Evolutionary conservation across 1,140 invertebrate species (phyloP).

Genomic region (Neomicropteryx cornuta): DNA sequence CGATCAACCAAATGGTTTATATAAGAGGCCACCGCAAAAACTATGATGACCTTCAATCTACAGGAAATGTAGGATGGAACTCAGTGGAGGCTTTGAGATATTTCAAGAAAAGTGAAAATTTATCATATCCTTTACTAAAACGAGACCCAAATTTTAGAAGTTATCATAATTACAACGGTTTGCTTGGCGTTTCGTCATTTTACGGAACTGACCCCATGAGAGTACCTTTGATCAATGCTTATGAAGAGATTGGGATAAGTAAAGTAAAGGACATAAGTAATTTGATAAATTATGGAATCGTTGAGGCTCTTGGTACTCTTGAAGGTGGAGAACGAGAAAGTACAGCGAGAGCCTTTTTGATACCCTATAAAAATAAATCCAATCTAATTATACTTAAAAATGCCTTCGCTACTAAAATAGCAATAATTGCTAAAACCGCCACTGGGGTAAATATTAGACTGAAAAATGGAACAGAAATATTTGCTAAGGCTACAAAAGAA

Average conservation of each 20-base stretch:
- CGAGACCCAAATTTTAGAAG: slow-evolving; percentile 11
- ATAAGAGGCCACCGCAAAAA: slow-evolving; percentile 50
- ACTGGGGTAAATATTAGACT: slow-evolving; percentile 25
- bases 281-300: slow-evolving; percentile 25
- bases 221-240: too few relatives aligned
- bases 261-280: slow-evolving; percentile 22
- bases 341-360: slow-evolving; percentile 46
- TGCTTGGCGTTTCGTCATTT: slow-evolving; percentile 18
- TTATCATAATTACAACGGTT: slow-evolving; percentile 19
- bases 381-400: slow-evolving; percentile 58
- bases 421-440: slow-evolving; percentile 20
- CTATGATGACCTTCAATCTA: slow-evolving; percentile 51
- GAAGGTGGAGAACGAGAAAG: slow-evolving; percentile 46
- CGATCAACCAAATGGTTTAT: slow-evolving; percentile 71
- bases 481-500: slow-evolving; percentile 31
- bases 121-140: too few relatives aligned
- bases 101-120: too few relatives aligned
- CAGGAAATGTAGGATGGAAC: slow-evolving; percentile 50
- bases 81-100: slow-evolving; percentile 37
- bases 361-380: slow-evolving; percentile 35
- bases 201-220: slow-evolving; percentile 18
- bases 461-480: slow-evolving; percentile 16
- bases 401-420: slow-evolving; percentile 36
- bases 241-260: too few relatives aligned
- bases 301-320: slow-evolving; percentile 24